Evolutionary conservation across 1,140 invertebrate species (phyloP).

Genomic region (Latrodectus geometricus): DNA sequence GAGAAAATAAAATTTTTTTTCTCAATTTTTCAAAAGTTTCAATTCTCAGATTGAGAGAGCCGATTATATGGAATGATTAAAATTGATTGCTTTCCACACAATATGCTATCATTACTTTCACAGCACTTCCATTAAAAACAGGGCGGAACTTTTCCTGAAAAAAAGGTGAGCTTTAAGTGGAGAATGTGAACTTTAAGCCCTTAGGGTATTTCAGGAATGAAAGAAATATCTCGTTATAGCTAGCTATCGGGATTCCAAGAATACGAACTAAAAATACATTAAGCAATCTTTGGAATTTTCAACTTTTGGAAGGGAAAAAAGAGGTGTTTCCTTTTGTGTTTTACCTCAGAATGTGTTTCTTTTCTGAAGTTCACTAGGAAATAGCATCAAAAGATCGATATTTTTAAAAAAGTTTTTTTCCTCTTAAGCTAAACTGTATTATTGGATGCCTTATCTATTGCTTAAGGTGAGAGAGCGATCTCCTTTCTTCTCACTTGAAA

Average conservation of each 20-base stretch:
- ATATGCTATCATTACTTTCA: slow-evolving; percentile 22
- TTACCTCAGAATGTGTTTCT: background rate
- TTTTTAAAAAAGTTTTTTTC: background rate
- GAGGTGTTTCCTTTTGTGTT: background rate
- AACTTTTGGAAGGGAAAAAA: background rate
- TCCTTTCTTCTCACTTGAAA: background rate
- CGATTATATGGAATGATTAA: slow-evolving; percentile 21
- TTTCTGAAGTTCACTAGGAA: background rate
- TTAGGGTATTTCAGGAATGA: background rate
- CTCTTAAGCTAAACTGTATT: background rate
- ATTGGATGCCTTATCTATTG: background rate
- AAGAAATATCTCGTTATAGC: background rate
- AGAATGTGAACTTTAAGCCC: background rate
- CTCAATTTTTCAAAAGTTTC: slow-evolving; percentile 2
- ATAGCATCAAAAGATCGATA: background rate
- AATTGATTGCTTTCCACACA: slow-evolving; percentile 27
- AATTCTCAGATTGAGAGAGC: background rate
- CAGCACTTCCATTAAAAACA: slow-evolving; percentile 12
- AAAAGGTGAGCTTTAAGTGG: background rate
- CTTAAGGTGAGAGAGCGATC: background rate
- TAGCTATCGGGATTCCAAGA: background rate
- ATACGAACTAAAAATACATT: background rate
- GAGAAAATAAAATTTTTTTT: background rate
- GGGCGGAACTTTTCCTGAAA: background rate
- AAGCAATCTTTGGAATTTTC: background rate